Conservation (phyloP, 2,888 invertebrate genomes). For the Steinernema hermaphroditum region DNA sequence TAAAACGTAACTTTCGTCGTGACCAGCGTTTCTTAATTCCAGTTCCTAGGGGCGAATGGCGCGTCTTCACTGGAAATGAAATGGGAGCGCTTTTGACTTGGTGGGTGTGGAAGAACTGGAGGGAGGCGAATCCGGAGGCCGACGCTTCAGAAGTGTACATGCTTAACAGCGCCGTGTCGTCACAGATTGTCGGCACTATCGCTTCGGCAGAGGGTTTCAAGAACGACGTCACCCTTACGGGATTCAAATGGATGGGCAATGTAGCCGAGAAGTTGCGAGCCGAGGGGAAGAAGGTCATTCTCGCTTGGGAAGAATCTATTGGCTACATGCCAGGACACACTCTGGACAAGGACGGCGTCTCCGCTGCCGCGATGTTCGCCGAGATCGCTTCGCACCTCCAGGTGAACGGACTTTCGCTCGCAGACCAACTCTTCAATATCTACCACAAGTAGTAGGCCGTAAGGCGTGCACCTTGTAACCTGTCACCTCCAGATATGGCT, state of each 20-base stretch:
- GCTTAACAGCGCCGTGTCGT: conserved; percentile 91
- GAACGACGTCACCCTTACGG: conserved; percentile 83
- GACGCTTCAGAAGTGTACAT: conserved; percentile 75
- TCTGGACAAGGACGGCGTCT: conserved; percentile 92
- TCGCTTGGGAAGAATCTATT: conserved; percentile 97
- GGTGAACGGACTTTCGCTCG: conserved; percentile 69
- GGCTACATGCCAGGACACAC: conserved; percentile 76
- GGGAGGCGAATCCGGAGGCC: conserved; percentile 67
- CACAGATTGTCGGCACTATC: conserved; percentile 85
- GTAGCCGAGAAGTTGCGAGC: conserved; percentile 76
- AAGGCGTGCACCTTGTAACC: background rate
- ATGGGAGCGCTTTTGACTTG: conserved; percentile 88
- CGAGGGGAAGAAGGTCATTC: conserved; percentile 75
- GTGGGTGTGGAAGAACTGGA: conserved; percentile 80
- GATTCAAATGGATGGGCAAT: conserved; percentile 99
- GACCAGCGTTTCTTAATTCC: background rate
- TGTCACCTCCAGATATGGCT: conserved; percentile 76
- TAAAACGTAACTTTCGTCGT: conserved; percentile 70
- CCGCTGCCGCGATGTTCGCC: conserved; percentile 80
- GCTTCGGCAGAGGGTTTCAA: conserved; percentile 74
- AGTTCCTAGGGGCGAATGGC: conserved; percentile 76
- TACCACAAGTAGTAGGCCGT: conserved; percentile 73
- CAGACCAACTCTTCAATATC: conserved; percentile 75
- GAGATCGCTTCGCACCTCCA: conserved; percentile 77
- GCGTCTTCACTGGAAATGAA: conserved; percentile 91